Base-by-base conservation (phyloP, 2,888 invertebrate genomes). In the Scaptomyza caliginosa region DNA sequence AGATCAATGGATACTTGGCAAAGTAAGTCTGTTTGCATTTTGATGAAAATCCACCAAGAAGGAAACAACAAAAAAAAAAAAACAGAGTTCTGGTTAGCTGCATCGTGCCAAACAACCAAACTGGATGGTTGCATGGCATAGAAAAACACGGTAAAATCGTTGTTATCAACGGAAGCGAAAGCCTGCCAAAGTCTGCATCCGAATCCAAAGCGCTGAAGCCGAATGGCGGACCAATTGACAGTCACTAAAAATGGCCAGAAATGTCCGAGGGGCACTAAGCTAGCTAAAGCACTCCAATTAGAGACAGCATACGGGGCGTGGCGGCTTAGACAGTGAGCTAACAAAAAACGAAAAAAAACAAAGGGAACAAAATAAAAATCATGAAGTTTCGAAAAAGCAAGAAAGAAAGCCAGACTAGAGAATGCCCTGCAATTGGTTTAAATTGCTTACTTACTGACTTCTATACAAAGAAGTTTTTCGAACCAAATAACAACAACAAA, bases 251-350 rank as follows among this genome's bases (percentile, higher is more conserved):
- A 52, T 32, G 48, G 51, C 11, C 50, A 34, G 34, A 52, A 65
- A 55, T 75, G 42, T 58, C 56, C 50, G 76, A 38, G 45, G 49
- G 62, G 40, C 72, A 52, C 46, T 76, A 76, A 76, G 62, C 60
- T 39, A 19, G 52, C 71, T 52, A 48, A 65, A 72, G 72, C 76
- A 65, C 72, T 67, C 63, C 77, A 74, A 73, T 77, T 68, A 77
- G 73, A 75, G 49, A 55, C 52, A 32, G 40, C 38, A 48, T 43
- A 42, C 34, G 49, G 23, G 52, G 30, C 10, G 7, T 38, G 30
- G 39, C n/a, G 38, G 38, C 23, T 30, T 17, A 34, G 42, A 32
- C 11, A 51, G 8, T 7, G 28, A 28, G 45, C 58, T 36, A 28
- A n/a, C 17, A n/a, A 34, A n/a, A 23, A 30, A 30, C 26, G 16